Conservation (phyloP, 2,113 vertebrate species). For the Melanerpes aurifrons region DNA sequence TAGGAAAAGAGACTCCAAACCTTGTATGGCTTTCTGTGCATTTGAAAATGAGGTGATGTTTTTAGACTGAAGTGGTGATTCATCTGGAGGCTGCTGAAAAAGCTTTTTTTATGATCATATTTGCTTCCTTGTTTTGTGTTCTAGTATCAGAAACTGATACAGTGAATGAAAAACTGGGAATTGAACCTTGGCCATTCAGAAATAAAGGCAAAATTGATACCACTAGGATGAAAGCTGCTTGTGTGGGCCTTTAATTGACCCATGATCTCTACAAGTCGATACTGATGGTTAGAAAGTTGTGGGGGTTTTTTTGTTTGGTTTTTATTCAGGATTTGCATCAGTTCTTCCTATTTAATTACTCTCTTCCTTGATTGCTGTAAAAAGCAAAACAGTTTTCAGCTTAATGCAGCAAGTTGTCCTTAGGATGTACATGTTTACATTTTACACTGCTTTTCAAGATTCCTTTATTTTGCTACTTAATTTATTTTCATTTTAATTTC, state of each 20-base stretch:
- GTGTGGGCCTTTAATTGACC: neutral
- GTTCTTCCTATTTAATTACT: neutral
- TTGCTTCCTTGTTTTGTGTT: conserved; percentile 18
- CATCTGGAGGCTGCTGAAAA: neutral
- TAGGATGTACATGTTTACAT: neutral
- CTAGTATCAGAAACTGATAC: neutral
- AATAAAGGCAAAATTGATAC: neutral
- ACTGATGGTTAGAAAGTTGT: neutral
- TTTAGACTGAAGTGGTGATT: neutral
- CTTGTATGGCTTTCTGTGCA: neutral
- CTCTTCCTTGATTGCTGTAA: neutral
- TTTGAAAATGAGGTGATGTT: neutral
- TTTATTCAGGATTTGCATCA: neutral
- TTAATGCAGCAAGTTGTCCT: neutral
- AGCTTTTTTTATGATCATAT: neutral
- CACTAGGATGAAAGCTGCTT: neutral
- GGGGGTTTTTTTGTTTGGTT: neutral
- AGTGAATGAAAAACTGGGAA: neutral
- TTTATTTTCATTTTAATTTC: neutral
- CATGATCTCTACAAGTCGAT: neutral
- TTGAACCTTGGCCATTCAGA: neutral
- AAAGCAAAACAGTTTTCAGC: neutral
- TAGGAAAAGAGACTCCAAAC: neutral
- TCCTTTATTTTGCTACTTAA: neutral
- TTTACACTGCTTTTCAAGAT: neutral